Evolutionary conservation across 2,888 invertebrate species (phyloP).

Genomic region (Megamerina dolium): DNA sequence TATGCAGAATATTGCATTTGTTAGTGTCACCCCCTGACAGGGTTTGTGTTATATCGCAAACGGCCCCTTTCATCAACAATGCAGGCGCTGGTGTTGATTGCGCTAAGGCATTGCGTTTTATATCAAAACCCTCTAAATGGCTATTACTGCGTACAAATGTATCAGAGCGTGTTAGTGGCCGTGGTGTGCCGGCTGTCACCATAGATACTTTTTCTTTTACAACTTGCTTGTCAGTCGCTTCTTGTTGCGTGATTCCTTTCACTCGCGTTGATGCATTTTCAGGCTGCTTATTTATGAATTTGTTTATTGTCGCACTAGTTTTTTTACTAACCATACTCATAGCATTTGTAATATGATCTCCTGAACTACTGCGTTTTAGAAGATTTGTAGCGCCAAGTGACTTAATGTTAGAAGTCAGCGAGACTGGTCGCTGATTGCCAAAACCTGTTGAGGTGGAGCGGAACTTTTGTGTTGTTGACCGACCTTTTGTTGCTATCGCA

Average conservation of each 20-base stretch:
- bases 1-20: no score
- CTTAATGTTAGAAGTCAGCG: slow-evolving; percentile 10
- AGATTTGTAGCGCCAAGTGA: slow-evolving; percentile 18
- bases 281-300: slow-evolving; percentile 34
- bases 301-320: slow-evolving; percentile 38
- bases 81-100: slow-evolving; percentile 19
- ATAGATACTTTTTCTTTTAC: slow-evolving; percentile 9
- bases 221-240: background rate
- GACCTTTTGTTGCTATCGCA: slow-evolving; percentile 18
- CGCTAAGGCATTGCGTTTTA: slow-evolving; percentile 15
- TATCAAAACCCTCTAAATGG: slow-evolving; percentile 21
- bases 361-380: slow-evolving; percentile 39
- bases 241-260: slow-evolving; percentile 11
- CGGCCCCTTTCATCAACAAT: background rate
- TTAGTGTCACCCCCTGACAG: slow-evolving; percentile 6
- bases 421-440: slow-evolving; percentile 24
- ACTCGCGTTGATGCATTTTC: slow-evolving; percentile 19
- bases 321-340: slow-evolving; percentile 37
- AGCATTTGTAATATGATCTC: slow-evolving; percentile 39
- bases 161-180: slow-evolving; percentile 39
- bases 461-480: slow-evolving; percentile 13
- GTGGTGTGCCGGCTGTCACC: slow-evolving; percentile 21
- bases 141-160: slow-evolving; percentile 43
- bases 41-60: background rate
- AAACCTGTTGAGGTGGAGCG: slow-evolving; percentile 30